Evolutionary conservation across 23 tunicate species (phyloP).

Genomic region (Trididemnum clinides): DNA sequence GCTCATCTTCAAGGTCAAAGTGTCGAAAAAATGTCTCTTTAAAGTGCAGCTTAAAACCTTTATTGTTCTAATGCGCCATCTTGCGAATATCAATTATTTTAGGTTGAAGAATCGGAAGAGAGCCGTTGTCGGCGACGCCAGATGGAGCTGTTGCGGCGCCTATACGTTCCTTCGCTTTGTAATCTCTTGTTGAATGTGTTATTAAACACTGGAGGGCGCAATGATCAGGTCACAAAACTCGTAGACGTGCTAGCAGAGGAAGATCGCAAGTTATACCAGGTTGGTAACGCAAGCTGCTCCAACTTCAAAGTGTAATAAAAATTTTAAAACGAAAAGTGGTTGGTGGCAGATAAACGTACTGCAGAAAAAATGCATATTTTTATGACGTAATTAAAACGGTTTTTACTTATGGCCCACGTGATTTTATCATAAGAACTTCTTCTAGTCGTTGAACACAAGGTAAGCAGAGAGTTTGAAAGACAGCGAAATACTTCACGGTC

Average conservation of each 20-base stretch:
- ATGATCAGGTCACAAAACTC: slow-evolving; percentile 48
- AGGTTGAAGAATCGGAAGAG: background rate
- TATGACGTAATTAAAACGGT: background rate
- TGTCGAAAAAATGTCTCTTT: no score
- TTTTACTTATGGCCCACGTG: no score
- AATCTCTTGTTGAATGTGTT: slow-evolving; percentile 59
- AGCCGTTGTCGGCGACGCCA: slow-evolving; percentile 53
- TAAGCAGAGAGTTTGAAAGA: no score
- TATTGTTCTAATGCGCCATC: background rate
- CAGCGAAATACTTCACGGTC: no score
- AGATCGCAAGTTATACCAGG: slow-evolving; percentile 65
- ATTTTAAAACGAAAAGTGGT: background rate
- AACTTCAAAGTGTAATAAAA: no score
- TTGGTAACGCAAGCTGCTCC: no score
- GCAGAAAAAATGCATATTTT: background rate
- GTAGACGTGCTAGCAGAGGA: slow-evolving; percentile 77
- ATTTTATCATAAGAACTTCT: no score
- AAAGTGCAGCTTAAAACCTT: no score
- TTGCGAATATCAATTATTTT: background rate
- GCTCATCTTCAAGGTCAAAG: no score
- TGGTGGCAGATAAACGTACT: background rate
- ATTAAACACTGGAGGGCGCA: slow-evolving; percentile 46
- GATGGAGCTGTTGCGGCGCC: slow-evolving; percentile 45
- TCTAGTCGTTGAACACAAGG: no score
- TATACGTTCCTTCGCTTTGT: slow-evolving; percentile 66